These are phyloP conservation scores for Ctenomys sociabilis DNA, from an alignment of 2,113 vertebrate genomes.

Conservation along the genomic window DNA sequence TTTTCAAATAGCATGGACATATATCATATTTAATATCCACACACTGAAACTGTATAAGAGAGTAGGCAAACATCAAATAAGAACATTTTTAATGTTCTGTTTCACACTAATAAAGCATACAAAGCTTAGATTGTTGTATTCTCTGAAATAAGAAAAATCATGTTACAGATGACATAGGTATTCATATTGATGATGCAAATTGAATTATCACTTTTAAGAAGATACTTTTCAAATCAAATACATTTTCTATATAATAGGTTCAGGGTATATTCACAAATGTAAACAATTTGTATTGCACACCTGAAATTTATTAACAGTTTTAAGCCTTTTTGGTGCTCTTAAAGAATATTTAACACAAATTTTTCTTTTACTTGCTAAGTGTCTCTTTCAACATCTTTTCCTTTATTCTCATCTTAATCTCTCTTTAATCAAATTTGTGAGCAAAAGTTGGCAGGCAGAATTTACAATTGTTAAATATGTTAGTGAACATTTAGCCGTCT, in stretches of 20 bases:
- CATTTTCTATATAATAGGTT: not conserved
- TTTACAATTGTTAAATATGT: not conserved
- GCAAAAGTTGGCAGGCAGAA: not conserved
- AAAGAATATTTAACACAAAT: not conserved
- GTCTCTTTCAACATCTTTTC: not conserved
- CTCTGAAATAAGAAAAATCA: slow-evolving; percentile 16
- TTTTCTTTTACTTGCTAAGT: not conserved
- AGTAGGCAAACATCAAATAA: not conserved
- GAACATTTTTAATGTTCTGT: not conserved
- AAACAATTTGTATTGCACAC: slow-evolving; percentile 45
- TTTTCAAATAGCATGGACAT: not conserved
- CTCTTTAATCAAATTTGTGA: not conserved
- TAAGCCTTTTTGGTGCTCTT: not conserved
- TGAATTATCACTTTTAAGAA: slow-evolving; percentile 50
- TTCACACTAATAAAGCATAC: not conserved
- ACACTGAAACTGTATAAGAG: not conserved
- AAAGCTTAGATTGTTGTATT: not conserved
- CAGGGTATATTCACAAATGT: not conserved
- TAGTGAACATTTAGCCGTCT: not conserved
- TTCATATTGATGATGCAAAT: not conserved
- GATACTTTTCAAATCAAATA: slow-evolving; percentile 25
- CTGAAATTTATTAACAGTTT: slow-evolving; percentile 2
- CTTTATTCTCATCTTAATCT: not conserved
- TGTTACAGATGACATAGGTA: slow-evolving; percentile 46
- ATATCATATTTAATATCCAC: not conserved